Base-by-base conservation (phyloP, 2,888 invertebrate species). In the Agrochola lota region DNA sequence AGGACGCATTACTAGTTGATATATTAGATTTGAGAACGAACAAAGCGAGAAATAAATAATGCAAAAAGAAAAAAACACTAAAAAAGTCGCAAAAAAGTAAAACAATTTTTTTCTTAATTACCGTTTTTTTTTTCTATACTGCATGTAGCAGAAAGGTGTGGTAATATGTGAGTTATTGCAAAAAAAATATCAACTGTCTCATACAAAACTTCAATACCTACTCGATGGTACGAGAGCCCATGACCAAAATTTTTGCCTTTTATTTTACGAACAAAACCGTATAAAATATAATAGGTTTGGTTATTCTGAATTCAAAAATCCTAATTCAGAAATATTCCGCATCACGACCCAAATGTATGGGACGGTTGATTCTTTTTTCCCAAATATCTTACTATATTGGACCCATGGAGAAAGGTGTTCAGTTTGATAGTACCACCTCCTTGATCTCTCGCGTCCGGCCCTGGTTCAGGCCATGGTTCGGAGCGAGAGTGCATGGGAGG, bases 21-120 rank as follows among this genome's bases (percentile, higher is more conserved):
- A 87, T 85, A 83, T 81, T 84, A 86, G 75, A 86, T 85, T 75
- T 84, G 40, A 55, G 52, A 75, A 60, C 62, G 74, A 76, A 86
- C 80, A 86, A 87, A 83, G 82, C 59, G 62, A 75, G 40, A 77
- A 82, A 86, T 87, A 82, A 87, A 87, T 85, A 79, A 86, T 81
- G 78, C 84, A 78, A 72, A 62, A 73, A 66, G 15, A 77, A 69
- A 62, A 62, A 63, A 35, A 23, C 2, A 55, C 2, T 26, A 62
- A 55, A 73, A 74, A 66, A 12, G 40, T 35, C 2, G 35, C n/a
- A 4, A 55, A 46, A 69, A 80, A 5, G 23, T 15, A 11, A 30
- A 20, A 60, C 63, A 12, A 49, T 74, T 73, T 46, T n/a, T 85
- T 77, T 66, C 46, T 70, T 57, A 26, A 72, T 64, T 43, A 55